phyloP scores from a whole-genome alignment of 1,140 invertebrate genomes.

The Aphelenchoides fujianensis region DNA sequence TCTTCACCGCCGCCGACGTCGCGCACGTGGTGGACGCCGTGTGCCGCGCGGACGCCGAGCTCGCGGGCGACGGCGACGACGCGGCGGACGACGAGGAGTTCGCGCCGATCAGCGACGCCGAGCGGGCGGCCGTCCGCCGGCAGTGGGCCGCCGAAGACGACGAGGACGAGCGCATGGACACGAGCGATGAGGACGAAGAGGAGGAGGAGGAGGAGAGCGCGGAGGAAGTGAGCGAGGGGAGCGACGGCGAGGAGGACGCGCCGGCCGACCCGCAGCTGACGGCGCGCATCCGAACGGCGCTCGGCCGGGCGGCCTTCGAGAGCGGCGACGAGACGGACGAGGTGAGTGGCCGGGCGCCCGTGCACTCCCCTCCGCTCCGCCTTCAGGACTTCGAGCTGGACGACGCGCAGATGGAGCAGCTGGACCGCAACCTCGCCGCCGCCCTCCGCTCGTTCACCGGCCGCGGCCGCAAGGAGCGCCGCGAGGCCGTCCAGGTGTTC shows the following conservation, averaged over 20 bases:
- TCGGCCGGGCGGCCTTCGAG: slow-evolving; percentile 13
- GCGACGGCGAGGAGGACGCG: slow-evolving; percentile 15
- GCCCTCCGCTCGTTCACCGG: not conserved
- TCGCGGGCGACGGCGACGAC: not conserved
- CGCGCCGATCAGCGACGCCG: slow-evolving; percentile 17
- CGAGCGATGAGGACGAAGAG: slow-evolving; percentile 11
- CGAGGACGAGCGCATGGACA: not conserved
- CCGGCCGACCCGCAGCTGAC: slow-evolving; percentile 11
- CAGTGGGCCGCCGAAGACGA: not conserved
- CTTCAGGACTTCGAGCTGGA: slow-evolving; percentile 10
- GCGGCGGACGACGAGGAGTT: slow-evolving; percentile 24
- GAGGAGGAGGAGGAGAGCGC: not conserved
- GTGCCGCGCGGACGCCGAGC: not conserved
- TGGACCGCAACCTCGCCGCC: slow-evolving; percentile 3
- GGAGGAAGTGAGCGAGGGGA: slow-evolving; percentile 2
- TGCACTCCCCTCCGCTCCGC: not conserved
- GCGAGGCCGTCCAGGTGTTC: not conserved
- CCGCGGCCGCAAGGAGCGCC: not conserved
- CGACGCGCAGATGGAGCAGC: slow-evolving; percentile 8
- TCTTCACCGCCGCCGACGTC: not conserved
- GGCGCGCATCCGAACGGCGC: slow-evolving; percentile 12
- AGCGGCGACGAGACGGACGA: slow-evolving; percentile 19
- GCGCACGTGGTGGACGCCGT: not conserved
- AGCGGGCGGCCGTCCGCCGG: not conserved
- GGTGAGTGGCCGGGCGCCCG: not conserved